Conservation (phyloP, 2,888 invertebrate species). For the Chaetogeoica ovagalla region DNA sequence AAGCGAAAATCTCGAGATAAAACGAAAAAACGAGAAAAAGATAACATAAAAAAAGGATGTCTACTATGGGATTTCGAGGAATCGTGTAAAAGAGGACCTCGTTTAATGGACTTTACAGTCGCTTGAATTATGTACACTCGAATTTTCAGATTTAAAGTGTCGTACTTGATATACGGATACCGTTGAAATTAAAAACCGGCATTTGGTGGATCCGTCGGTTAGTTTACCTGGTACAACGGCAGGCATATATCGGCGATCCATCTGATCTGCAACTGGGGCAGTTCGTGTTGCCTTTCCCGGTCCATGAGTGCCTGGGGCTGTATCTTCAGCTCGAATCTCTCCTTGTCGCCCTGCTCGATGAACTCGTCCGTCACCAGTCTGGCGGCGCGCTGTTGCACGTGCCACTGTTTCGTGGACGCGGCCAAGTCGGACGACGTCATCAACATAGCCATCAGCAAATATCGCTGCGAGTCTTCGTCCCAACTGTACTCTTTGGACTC, state of each 20-base stretch:
- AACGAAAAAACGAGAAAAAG: no score
- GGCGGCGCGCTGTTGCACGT: slow-evolving; percentile 63
- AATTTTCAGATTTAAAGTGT: neutral
- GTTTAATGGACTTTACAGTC: neutral
- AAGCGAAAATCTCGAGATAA: no score
- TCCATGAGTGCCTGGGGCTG: slow-evolving; percentile 67
- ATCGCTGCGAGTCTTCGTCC: slow-evolving; percentile 60
- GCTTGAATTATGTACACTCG: no score
- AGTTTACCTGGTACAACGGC: slow-evolving; percentile 62
- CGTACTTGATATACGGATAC: neutral
- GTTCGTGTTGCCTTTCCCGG: slow-evolving; percentile 63
- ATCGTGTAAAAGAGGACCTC: neutral
- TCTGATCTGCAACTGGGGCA: slow-evolving; percentile 64
- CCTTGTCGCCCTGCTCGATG: slow-evolving; percentile 64
- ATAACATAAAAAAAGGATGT: no score
- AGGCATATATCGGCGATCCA: slow-evolving; percentile 61
- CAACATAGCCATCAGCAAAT: slow-evolving; percentile 61
- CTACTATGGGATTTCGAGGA: no score
- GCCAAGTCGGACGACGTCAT: slow-evolving; percentile 68
- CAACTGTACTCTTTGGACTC: slow-evolving; percentile 60
- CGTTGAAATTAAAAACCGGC: no score
- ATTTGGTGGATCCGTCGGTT: no score
- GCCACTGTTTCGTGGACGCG: slow-evolving; percentile 67
- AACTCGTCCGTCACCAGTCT: slow-evolving; percentile 63
- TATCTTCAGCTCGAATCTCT: slow-evolving; percentile 62